Evolutionary conservation across 1,140 invertebrate species (phyloP), one percentile per base, ranked within the genome.

Genomic region (Cephus cinctus): DNA sequence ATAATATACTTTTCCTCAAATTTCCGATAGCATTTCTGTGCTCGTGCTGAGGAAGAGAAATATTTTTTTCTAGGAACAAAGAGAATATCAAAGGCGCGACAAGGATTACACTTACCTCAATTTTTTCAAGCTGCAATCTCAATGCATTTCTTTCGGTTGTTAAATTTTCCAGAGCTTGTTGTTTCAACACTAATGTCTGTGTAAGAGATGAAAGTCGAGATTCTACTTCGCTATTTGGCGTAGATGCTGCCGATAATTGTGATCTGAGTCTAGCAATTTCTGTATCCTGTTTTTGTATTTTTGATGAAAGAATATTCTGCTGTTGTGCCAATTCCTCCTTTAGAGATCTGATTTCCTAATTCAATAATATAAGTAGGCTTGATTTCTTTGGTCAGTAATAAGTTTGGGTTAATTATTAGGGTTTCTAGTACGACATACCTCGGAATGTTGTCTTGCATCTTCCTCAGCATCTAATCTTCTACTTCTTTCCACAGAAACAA

Each of bases 91-190:
- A 18, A 44, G 15, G 12, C n/a, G 43, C n/a, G 31, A 11, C 18
- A 46, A 58, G 12, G 31, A 48, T 44, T 38, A 23, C 41, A 62
- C 66, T 72, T 54, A 82, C 84, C 75, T 91, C 87, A n/a, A 86
- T 69, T 69, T 89, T 86, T 66, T 92, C 90, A 18, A 92, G 69
- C 63, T 92, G 89, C 15, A 92, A 64, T 32, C 82, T 73, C 16
- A 92, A 74, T 8, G 89, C 89, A 78, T 90, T 90, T 56, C 87
- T 83, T 58, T 93, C 89, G 1, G 86, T 86, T 20, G 86, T 89
- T 12, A 90, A 74, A 18, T 81, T 79, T 69, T 93, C 90, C 19
- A 94, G 61, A 42, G 83, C 78, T 40, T 85, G 85, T 67, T 94
- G 90, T 62, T 92, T 92, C 47, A 86, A 79, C 42, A 93, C 88